phyloP scores from a whole-genome alignment of 2,888 invertebrate genomes.

The Andrena marginata region DNA sequence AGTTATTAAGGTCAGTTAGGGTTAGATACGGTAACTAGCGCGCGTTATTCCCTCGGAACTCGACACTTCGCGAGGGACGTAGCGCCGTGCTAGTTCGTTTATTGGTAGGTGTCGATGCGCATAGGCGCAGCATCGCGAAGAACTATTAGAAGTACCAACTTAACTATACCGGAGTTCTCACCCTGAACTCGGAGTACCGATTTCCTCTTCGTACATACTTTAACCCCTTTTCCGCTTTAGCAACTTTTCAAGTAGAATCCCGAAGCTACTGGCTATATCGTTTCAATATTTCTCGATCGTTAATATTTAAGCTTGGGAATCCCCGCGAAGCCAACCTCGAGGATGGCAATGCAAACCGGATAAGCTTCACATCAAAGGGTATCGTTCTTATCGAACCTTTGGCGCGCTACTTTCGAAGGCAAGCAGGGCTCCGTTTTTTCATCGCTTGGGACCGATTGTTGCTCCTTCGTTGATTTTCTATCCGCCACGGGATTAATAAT shows the following conservation, averaged over 20 bases:
- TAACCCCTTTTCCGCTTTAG: neutral
- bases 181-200: too few relatives aligned
- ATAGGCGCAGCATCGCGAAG: neutral
- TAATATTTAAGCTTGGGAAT: neutral
- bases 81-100: too few relatives aligned
- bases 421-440: slow-evolving; percentile 15
- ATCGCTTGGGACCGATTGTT: neutral
- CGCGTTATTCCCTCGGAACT: too few relatives aligned
- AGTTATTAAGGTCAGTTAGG: too few relatives aligned
- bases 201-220: neutral
- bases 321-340: neutral
- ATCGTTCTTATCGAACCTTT: neutral
- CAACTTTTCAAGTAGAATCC: neutral
- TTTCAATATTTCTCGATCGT: neutral
- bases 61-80: too few relatives aligned
- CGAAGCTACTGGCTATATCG: neutral
- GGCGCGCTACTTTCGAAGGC: neutral
- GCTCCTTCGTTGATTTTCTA: slow-evolving; percentile 41
- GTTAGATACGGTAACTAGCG: too few relatives aligned
- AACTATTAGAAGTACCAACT: neutral
- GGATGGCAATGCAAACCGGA: neutral
- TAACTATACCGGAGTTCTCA: neutral
- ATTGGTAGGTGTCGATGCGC: neutral
- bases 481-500: slow-evolving; percentile 25
- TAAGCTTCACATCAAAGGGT: neutral